These are phyloP conservation scores for Hemicrepidius hirtus DNA, from an alignment of 2,888 invertebrate genomes.

Conservation along the genomic window DNA sequence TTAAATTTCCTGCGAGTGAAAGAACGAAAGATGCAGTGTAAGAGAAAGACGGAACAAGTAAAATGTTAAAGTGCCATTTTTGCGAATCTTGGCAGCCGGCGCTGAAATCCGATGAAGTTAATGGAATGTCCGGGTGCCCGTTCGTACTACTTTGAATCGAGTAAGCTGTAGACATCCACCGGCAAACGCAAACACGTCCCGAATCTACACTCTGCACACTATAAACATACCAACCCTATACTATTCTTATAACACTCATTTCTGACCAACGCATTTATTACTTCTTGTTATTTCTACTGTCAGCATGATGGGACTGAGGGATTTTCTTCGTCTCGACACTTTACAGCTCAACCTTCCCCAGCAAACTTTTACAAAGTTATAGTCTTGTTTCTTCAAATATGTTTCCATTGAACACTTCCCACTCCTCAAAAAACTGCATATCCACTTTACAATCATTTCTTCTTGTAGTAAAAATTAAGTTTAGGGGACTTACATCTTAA, in stretches of 20 bases:
- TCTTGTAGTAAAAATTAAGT: too few species aligned
- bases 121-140: conserved; percentile 62
- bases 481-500: too few species aligned
- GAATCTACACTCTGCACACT: conserved; percentile 14
- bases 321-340: too few species aligned
- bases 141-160: conserved; percentile 46
- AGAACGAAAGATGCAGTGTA: conserved; percentile 57
- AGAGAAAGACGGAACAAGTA: conserved; percentile 58
- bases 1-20: conserved; percentile 62
- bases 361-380: too few species aligned
- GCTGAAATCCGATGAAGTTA: conserved; percentile 63
- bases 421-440: too few species aligned
- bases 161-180: conserved; percentile 48
- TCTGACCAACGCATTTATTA: neutral
- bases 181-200: conserved; percentile 40
- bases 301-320: too few species aligned
- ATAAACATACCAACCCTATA: neutral
- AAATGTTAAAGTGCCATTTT: conserved; percentile 65
- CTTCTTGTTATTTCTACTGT: neutral
- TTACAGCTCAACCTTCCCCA: too few species aligned
- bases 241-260: conserved; percentile 5
- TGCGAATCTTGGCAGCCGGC: conserved; percentile 56
- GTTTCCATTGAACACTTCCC: too few species aligned
- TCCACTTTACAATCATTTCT: too few species aligned
- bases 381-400: too few species aligned